Percentiles rank a stretch among this genome's conserved stretches.
Conservation (phyloP, 2,797 vertebrate species). For the Urosaurus nigricauda region DNA sequence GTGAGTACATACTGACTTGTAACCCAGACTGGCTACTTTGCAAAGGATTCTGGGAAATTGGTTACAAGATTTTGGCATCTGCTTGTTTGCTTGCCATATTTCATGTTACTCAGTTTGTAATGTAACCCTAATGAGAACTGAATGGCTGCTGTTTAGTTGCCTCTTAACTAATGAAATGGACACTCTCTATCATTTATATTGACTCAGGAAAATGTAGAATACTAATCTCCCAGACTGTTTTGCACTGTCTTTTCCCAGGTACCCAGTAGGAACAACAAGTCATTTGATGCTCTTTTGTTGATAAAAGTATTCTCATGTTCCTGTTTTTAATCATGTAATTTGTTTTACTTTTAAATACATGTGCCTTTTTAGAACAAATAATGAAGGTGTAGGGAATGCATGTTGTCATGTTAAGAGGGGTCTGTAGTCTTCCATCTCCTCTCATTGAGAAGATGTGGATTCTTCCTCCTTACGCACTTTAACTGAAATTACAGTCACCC, state of each 20-base stretch:
- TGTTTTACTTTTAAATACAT: background rate
- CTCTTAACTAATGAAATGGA: background rate
- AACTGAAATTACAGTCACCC: background rate
- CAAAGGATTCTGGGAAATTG: background rate
- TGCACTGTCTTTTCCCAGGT: background rate
- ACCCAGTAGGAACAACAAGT: background rate
- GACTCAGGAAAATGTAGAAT: background rate
- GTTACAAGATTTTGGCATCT: background rate
- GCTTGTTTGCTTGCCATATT: background rate
- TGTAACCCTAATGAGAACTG: background rate
- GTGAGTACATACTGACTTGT: constrained; percentile 78
- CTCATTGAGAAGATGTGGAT: background rate
- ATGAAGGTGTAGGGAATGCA: too few relatives aligned
- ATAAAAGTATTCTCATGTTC: background rate
- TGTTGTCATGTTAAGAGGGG: background rate
- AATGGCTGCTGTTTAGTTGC: background rate
- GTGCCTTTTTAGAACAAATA: background rate
- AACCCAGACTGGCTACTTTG: background rate
- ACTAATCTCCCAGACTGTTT: background rate
- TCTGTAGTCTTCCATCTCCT: background rate
- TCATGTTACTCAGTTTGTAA: background rate
- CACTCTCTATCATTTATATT: background rate
- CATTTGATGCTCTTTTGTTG: background rate
- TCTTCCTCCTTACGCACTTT: background rate
- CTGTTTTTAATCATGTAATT: background rate